These are phyloP conservation scores for Hyla sarda DNA, from an alignment of 2,113 vertebrate genomes.

Conservation along the genomic window DNA sequence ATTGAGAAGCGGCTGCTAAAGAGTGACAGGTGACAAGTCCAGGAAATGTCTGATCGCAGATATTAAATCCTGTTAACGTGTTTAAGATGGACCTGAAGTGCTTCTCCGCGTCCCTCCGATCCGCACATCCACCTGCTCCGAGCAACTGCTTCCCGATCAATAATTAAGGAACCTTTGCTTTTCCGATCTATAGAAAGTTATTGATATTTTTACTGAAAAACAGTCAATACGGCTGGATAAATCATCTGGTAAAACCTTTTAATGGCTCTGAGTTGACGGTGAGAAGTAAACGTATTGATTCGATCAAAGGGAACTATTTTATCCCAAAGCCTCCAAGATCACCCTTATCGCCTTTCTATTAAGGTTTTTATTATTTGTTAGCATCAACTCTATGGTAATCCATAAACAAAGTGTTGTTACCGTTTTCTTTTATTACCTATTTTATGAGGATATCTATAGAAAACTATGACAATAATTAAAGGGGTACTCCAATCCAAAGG, in stretches of 20 bases:
- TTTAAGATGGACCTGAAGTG: conserved; percentile 5
- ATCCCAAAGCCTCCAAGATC: background rate
- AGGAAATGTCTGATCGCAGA: conserved; percentile 60
- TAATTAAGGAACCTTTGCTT: conserved; percentile 86
- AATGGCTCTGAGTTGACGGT: conserved; percentile 83
- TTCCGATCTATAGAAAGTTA: conserved; percentile 86
- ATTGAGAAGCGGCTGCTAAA: conserved; percentile 69
- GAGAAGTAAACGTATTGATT: conserved; percentile 89
- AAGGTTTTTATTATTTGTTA: conserved; percentile 4
- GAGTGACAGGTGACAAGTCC: conserved; percentile 71
- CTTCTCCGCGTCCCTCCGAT: background rate
- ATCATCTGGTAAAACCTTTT: conserved; percentile 86
- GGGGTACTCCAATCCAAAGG: no score
- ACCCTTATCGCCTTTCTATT: background rate
- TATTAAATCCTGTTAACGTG: conserved; percentile 1
- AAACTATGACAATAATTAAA: background rate
- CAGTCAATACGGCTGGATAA: conserved; percentile 85
- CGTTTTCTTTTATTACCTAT: background rate
- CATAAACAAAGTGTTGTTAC: background rate
- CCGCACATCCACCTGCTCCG: conserved; percentile 79
- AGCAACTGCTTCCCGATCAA: conserved; percentile 86
- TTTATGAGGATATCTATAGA: background rate
- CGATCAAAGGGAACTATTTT: conserved; percentile 72
- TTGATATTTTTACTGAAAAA: conserved; percentile 90
- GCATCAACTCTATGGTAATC: background rate